These are phyloP conservation scores for Camelus bactrianus DNA, from an alignment of 2,113 vertebrate species.

Conservation along the genomic window DNA sequence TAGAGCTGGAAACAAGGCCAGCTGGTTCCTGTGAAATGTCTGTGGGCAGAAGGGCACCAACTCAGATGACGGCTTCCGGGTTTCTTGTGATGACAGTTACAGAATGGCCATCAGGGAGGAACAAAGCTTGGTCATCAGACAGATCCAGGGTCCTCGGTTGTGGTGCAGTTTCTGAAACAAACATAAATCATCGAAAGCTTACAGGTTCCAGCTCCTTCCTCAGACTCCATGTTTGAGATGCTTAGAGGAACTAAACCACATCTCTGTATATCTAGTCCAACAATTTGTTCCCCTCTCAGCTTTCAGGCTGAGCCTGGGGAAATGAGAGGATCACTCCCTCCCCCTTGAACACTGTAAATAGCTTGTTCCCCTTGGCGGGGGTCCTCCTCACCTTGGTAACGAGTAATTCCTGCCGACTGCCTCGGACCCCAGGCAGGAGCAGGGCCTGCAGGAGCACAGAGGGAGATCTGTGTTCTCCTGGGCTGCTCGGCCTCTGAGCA, in stretches of 20 bases:
- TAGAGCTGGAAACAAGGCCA: constrained; percentile 58
- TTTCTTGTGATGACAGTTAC: background rate
- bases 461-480: background rate
- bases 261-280: background rate
- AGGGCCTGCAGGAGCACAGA: background rate
- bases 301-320: background rate
- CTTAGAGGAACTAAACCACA: background rate
- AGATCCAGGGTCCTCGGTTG: background rate
- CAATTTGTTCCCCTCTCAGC: background rate
- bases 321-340: background rate
- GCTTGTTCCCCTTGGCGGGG: background rate
- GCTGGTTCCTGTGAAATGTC: background rate
- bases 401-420: background rate
- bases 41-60: background rate
- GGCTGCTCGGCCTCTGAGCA: background rate
- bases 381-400: background rate
- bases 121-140: background rate
- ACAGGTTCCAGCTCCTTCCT: background rate
- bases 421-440: background rate
- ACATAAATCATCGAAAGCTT: background rate
- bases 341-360: background rate
- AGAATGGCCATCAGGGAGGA: background rate
- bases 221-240: background rate
- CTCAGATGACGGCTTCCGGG: background rate
- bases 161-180: background rate